These are phyloP conservation scores for Delia radicum DNA, from an alignment of 1,140 invertebrate species.

Conservation along the genomic window DNA sequence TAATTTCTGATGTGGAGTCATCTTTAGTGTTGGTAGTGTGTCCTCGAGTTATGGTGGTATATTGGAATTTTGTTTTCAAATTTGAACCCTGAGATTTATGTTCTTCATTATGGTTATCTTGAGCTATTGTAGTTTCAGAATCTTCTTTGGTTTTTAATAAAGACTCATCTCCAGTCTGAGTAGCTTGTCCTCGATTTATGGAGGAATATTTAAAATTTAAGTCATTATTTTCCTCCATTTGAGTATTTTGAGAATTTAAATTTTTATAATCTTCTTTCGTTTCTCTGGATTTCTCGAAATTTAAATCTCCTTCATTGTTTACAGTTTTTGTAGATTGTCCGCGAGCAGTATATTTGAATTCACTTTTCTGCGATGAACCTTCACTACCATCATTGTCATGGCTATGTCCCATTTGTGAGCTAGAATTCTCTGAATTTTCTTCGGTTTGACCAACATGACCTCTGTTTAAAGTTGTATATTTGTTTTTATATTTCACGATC, in stretches of 20 bases:
- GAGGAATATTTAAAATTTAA: neutral
- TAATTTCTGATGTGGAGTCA: neutral
- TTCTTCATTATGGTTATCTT: no score
- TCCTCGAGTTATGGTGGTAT: neutral
- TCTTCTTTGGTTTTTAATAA: no score
- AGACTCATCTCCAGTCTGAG: neutral
- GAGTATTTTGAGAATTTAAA: no score
- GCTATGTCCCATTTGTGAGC: no score
- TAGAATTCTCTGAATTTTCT: no score
- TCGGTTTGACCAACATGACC: neutral
- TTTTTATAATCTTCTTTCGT: no score
- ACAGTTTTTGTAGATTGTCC: neutral
- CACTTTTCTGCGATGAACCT: neutral
- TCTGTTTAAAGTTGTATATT: neutral
- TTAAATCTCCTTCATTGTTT: neutral
- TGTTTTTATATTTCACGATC: neutral
- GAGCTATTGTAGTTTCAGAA: neutral
- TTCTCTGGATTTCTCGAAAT: no score
- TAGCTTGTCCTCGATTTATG: neutral
- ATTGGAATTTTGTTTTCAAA: neutral
- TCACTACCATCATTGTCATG: neutral
- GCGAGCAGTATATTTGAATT: neutral
- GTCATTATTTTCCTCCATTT: neutral
- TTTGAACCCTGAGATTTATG: no score
- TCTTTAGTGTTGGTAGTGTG: neutral